Percentiles rank a stretch among this genome's conserved stretches.
These are phyloP conservation scores for Eurosta solidaginis DNA, from an alignment of 1,140 invertebrate genomes.

Conservation along the genomic window DNA sequence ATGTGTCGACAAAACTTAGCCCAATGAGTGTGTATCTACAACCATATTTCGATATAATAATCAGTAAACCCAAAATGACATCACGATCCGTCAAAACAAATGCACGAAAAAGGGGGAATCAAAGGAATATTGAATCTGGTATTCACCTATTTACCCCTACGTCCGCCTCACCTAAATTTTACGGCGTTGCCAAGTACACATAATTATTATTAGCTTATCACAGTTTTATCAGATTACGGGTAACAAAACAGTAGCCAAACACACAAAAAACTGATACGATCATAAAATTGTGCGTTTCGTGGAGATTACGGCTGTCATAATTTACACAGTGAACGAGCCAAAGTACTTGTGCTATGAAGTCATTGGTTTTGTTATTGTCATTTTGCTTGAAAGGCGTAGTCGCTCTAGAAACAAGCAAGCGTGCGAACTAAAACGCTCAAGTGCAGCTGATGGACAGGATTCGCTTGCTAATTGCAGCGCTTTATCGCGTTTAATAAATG, in stretches of 20 bases:
- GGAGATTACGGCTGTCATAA: constrained; percentile 32
- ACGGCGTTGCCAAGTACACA: constrained; percentile 22
- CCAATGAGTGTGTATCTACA: too few species aligned
- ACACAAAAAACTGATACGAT: neutral
- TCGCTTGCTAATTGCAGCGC: constrained; percentile 19
- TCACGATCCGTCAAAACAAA: too few species aligned
- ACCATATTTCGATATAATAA: too few species aligned
- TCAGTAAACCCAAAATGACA: too few species aligned
- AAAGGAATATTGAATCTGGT: too few species aligned
- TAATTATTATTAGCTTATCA: constrained; percentile 20
- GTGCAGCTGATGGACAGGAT: constrained; percentile 40
- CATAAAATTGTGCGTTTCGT: constrained; percentile 34
- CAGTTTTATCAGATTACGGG: constrained; percentile 12
- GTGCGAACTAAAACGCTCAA: constrained; percentile 41
- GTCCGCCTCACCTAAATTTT: too few species aligned
- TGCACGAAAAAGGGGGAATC: too few species aligned
- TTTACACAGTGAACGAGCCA: neutral
- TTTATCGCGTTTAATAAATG: constrained; percentile 37
- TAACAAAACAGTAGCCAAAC: constrained; percentile 21
- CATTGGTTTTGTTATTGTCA: neutral
- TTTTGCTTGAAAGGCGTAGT: neutral
- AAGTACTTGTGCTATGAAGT: neutral
- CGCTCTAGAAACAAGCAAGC: constrained; percentile 27
- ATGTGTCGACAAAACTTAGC: too few species aligned
- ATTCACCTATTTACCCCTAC: too few species aligned